Base-by-base conservation (phyloP, 2,888 invertebrate genomes). In the Coleophora deauratella region DNA sequence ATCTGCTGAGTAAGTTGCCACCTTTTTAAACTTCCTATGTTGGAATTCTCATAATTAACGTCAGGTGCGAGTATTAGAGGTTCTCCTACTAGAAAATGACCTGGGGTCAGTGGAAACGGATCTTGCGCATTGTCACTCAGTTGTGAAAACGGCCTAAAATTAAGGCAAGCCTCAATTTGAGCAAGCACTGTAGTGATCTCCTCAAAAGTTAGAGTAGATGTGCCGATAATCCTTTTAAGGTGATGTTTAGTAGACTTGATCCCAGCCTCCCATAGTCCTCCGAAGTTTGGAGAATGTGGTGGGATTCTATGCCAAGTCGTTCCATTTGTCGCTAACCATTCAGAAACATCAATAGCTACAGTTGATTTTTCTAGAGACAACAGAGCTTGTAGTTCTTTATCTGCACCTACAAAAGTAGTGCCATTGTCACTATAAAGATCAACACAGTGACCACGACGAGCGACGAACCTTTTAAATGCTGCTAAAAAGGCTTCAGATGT, bases 221-320 rank as follows among this genome's bases (percentile, higher is more conserved):
- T 10, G 50, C 45, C 3, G 10, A 53, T 14, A 7, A 53, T 33
- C n/a, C 54, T 40, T 40, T 52, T 52, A 11, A 59, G 32, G 41
- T 59, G 58, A 40, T 38, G 43, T 40, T 62, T 63, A 0, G 46
- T 41, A 2, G 45, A 45, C 39, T 55, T 52, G 2, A 62, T 54
- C 7, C 46, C 52, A 1, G 54, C 50, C 35, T 64, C 62, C 56
- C 56, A 57, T 6, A 61, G 35, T 1, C 62, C 59, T 3, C 55
- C 62, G 35, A 55, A 56, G 11, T 51, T 51, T 3, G 58, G 57
- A 10, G 56, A 51, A 33, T 47, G 48, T n/a, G 54, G 46, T 1
- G 59, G 57, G 35, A 54, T 58, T 35, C 58, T 60, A 11, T 55
- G 41, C 52, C 62, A 62, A 3, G 41, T 6, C 27, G 54, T 46